Base-by-base conservation (phyloP, 2,888 invertebrate genomes). In the Tetranychus piercei region DNA sequence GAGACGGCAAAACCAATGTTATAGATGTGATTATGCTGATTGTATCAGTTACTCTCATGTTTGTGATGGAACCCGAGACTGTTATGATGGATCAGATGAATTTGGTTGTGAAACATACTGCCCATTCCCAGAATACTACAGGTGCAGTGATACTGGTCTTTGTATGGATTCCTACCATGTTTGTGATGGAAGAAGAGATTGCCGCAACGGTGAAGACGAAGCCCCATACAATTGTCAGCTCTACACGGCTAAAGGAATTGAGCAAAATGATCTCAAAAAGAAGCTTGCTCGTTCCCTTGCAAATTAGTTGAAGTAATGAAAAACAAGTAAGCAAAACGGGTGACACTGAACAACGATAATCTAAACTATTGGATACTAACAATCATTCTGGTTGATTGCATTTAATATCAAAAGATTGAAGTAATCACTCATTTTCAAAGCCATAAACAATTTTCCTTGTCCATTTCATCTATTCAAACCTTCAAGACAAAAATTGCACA, bases 151-250 rank as follows among this genome's bases (percentile, higher is more conserved):
- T 34, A 67, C 66, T 20, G 66, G 67, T 5, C 22, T 67, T 7
- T 73, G 73, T 22, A 73, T 73, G 69, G 69, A 73, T 18, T 20
- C 43, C 6, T 34, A 44, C 6, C 73, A 73, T 44, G 20, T 73
- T 8, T 73, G 73, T 43, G 69, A 73, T 44, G 73, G 73, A 20
- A 9, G 22, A 9, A 8, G 8, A 5, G 73, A 73, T 67, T 73
- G 73, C 15, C 23, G 15, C 6, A 73, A 73, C n/a, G 73, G 73
- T 2, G 73, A 73, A 44, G 73, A 73, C 22, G 73, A 73, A 69
- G n/a, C 20, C 9, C 34, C 20, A 20, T 22, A 69, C 34, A 20
- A 69, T 20, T 69, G 69, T 69, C 20, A 69, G 11, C 69, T 69
- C 6, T 69, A 23, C 22, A 20, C 69, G 2, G 55, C 55, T 6